phyloP scores from a whole-genome alignment of 2,888 invertebrate genomes.

The Selenia dentaria region DNA sequence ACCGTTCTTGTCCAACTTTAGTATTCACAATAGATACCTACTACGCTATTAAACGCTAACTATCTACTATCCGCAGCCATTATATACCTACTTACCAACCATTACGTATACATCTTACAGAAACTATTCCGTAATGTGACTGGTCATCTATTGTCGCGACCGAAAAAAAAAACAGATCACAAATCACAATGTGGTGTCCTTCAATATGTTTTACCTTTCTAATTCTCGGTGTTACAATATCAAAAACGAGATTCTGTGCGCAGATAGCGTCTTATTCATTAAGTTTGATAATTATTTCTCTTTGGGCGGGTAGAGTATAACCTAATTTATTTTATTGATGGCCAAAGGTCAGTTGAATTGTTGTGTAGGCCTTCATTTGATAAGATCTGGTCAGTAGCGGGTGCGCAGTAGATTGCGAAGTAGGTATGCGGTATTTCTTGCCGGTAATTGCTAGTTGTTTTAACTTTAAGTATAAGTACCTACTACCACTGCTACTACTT shows the following conservation, averaged over 20 bases:
- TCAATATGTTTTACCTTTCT: slow-evolving; percentile 51
- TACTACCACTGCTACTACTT: too few species aligned
- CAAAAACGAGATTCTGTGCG: slow-evolving; percentile 48
- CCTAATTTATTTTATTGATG: slow-evolving; percentile 38
- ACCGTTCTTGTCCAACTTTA: slow-evolving; percentile 66
- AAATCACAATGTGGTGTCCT: slow-evolving; percentile 44
- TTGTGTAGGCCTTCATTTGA: slow-evolving; percentile 32
- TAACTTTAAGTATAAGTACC: not conserved
- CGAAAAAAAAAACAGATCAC: slow-evolving; percentile 30
- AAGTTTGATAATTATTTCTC: slow-evolving; percentile 48
- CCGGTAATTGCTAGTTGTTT: not conserved
- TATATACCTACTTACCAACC: slow-evolving; percentile 41
- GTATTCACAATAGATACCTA: slow-evolving; percentile 55
- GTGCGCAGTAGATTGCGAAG: slow-evolving; percentile 11
- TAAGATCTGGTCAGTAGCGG: slow-evolving; percentile 33
- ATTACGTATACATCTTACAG: slow-evolving; percentile 35
- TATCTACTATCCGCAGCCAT: slow-evolving; percentile 57
- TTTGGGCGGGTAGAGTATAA: slow-evolving; percentile 36
- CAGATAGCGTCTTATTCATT: slow-evolving; percentile 54
- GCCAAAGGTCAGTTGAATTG: slow-evolving; percentile 38
- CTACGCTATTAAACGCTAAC: slow-evolving; percentile 50
- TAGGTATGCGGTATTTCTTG: slow-evolving; percentile 20
- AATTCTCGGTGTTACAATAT: slow-evolving; percentile 43
- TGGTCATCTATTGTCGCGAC: slow-evolving; percentile 38
- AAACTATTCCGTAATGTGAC: slow-evolving; percentile 35